Conservation (phyloP, 2,888 invertebrate genomes). For the Euzophera pinguis region DNA sequence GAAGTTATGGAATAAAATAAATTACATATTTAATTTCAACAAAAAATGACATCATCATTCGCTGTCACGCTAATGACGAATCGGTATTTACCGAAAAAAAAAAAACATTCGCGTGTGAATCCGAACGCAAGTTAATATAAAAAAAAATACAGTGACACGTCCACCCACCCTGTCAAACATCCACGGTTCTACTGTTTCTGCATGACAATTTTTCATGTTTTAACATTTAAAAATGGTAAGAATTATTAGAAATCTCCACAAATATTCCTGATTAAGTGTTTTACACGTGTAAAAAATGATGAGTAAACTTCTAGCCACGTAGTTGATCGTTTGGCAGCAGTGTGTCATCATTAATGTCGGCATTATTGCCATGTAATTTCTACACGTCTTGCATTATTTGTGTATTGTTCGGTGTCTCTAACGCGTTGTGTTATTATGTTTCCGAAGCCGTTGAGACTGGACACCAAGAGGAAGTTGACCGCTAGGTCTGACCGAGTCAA, state of each 20-base stretch:
- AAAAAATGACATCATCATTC: too few species aligned
- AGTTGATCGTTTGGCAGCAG: conserved; percentile 38
- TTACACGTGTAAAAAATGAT: conserved; percentile 11
- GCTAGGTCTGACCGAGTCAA: conserved; percentile 99
- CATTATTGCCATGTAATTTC: conserved; percentile 40
- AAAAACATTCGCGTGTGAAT: conserved; percentile 19
- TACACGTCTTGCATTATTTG: conserved; percentile 31
- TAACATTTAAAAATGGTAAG: conserved; percentile 70
- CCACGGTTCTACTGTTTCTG: conserved; percentile 48
- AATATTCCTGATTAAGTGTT: conserved; percentile 21
- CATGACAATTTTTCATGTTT: conserved; percentile 65
- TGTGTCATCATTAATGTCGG: conserved; percentile 61
- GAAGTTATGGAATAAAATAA: too few species aligned
- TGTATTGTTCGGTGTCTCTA: conserved; percentile 23
- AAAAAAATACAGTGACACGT: conserved; percentile 67
- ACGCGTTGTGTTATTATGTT: conserved; percentile 42
- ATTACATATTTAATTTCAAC: too few species aligned
- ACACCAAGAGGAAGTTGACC: conserved; percentile 98
- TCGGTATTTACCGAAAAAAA: conserved; percentile 23
- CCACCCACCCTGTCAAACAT: conserved; percentile 68
- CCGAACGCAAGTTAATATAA: conserved; percentile 24
- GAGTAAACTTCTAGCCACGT: conserved; percentile 48
- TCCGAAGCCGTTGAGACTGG: conserved; percentile 93
- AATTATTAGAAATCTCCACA: conserved; percentile 28
- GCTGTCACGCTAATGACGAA: too few species aligned